These are phyloP conservation scores for Telenomus remus DNA, from an alignment of 1,140 invertebrate genomes.

Conservation along the genomic window DNA sequence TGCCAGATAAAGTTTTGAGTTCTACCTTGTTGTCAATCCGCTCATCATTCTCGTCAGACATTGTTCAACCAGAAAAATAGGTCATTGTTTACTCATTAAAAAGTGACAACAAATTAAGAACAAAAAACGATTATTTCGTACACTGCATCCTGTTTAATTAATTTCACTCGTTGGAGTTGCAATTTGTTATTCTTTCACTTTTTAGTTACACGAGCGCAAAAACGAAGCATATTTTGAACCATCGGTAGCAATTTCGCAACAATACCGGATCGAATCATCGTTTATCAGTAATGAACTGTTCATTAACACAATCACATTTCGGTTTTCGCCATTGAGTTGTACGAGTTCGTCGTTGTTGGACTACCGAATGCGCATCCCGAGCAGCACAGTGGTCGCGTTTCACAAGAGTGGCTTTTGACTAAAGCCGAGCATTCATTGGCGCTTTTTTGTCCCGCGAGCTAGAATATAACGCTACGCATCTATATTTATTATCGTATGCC, in stretches of 20 bases:
- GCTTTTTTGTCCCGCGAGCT: conserved; percentile 34
- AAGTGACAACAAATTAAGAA: too few species aligned
- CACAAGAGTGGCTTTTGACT: conserved; percentile 63
- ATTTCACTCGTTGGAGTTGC: neutral
- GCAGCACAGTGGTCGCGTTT: conserved; percentile 52
- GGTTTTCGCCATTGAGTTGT: conserved; percentile 52
- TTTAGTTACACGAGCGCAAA: neutral
- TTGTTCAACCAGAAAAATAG: neutral
- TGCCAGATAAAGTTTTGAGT: neutral
- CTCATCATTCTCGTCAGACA: neutral
- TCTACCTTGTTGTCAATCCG: neutral
- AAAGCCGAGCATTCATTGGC: conserved; percentile 54
- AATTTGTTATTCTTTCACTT: too few species aligned
- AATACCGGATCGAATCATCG: conserved; percentile 19
- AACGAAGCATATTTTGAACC: conserved; percentile 1
- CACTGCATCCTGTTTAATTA: too few species aligned
- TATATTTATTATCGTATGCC: conserved; percentile 41
- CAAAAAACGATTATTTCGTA: too few species aligned
- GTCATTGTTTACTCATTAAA: neutral
- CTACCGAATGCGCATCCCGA: conserved; percentile 52
- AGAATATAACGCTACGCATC: conserved; percentile 35
- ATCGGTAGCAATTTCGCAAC: neutral
- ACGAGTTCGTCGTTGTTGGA: conserved; percentile 58
- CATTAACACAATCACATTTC: conserved; percentile 48
- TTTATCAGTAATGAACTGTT: conserved; percentile 40